A percentile compares a stretch with the other conserved stretches of the same genome.
Conservation (phyloP, 2,797 vertebrate species). For the Hydrophis major region DNA sequence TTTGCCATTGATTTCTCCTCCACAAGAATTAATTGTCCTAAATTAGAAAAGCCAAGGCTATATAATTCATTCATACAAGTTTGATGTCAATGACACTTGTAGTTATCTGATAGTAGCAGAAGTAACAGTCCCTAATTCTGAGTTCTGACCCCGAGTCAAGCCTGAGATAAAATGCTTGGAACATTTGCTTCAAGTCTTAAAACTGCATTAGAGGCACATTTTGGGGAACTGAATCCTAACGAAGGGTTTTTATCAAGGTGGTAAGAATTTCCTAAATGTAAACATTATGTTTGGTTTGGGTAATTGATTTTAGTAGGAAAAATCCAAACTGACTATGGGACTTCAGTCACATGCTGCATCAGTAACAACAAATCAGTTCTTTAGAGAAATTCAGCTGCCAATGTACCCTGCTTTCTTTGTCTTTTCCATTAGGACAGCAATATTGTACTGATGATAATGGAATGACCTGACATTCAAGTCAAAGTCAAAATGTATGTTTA, state of each 20-base stretch:
- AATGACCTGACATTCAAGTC: not conserved
- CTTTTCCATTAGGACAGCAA: not conserved
- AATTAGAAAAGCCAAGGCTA: not conserved
- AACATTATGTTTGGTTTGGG: not conserved
- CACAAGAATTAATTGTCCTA: not conserved
- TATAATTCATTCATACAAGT: not conserved
- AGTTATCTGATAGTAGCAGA: not conserved
- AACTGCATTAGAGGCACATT: not conserved
- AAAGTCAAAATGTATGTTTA: not conserved
- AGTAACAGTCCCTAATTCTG: not conserved
- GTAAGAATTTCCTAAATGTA: not conserved
- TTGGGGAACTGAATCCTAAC: not conserved
- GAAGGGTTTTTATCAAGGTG: not conserved
- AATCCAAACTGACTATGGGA: not conserved
- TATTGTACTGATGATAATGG: not conserved
- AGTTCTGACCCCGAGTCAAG: not conserved
- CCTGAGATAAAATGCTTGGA: not conserved
- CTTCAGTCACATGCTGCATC: not conserved
- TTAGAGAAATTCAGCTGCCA: conserved; percentile 1
- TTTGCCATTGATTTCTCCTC: not conserved
- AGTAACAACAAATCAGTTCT: conserved; percentile 22
- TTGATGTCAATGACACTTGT: not conserved
- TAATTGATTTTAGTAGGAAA: not conserved
- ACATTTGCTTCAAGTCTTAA: not conserved
- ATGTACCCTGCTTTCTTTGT: not conserved